A percentile compares a stretch with the other conserved stretches of the same genome.
These are phyloP conservation scores for Phymorhynchus buccinoides DNA, from an alignment of 1,140 invertebrate species.

Conservation along the genomic window DNA sequence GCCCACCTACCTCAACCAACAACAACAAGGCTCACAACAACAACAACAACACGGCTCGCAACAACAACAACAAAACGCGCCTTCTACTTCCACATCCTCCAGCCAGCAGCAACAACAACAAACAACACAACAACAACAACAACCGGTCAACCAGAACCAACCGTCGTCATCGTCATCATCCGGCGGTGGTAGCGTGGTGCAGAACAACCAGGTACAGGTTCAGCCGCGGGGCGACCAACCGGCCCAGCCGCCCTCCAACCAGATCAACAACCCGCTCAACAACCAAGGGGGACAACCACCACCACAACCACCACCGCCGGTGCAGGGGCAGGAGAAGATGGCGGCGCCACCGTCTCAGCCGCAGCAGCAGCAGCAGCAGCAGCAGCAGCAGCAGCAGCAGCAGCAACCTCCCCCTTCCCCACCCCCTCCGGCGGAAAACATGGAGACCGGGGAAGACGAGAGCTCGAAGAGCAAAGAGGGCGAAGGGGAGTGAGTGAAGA, in stretches of 20 bases:
- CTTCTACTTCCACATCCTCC: constrained; percentile 7
- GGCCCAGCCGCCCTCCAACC: constrained; percentile 59
- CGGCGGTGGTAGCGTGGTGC: constrained; percentile 29
- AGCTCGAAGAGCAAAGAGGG: background rate
- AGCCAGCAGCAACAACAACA: constrained; percentile 15
- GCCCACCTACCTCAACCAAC: constrained; percentile 25
- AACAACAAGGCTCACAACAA: constrained; percentile 24
- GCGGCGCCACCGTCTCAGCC: too few species aligned
- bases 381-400: too few species aligned
- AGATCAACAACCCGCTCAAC: constrained; percentile 65
- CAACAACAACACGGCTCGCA: constrained; percentile 37
- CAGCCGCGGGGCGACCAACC: constrained; percentile 51
- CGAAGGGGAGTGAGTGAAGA: background rate
- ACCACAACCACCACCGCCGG: too few species aligned
- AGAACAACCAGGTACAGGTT: constrained; percentile 59
- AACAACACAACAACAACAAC: constrained; percentile 34
- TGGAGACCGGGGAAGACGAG: constrained; percentile 62
- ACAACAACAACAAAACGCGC: constrained; percentile 25
- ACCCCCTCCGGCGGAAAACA: constrained; percentile 47
- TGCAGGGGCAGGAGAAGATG: too few species aligned
- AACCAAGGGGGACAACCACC: too few species aligned
- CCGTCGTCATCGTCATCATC: background rate
- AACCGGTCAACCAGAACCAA: constrained; percentile 31
- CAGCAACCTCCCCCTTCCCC: background rate
- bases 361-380: too few species aligned